Evolutionary conservation across 1,140 invertebrate genomes (phyloP).

Genomic region (Lithobius niger): DNA sequence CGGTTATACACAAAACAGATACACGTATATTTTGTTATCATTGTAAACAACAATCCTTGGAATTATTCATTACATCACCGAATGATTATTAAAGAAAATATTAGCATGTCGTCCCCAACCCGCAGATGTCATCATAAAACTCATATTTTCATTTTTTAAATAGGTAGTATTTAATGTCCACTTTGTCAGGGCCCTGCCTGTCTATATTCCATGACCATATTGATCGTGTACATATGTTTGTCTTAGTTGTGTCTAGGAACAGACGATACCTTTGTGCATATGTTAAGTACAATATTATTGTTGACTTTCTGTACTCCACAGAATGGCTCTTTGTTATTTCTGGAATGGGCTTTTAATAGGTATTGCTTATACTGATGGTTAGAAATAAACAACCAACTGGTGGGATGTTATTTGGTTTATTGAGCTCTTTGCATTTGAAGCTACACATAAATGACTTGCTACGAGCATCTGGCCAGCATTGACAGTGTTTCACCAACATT

Average conservation of each 20-base stretch:
- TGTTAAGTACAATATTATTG: background rate
- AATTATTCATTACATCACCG: background rate
- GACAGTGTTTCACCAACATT: background rate
- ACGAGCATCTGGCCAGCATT: background rate
- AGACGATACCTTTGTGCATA: background rate
- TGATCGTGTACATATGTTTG: background rate
- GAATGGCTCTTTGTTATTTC: background rate
- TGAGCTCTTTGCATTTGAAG: background rate
- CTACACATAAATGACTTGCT: background rate
- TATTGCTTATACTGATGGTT: background rate
- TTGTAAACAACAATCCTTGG: background rate
- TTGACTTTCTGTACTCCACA: background rate
- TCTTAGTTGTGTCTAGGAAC: background rate
- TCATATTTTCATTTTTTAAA: background rate
- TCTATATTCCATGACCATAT: background rate
- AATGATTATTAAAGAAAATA: background rate
- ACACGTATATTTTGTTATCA: background rate
- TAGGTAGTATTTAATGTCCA: background rate
- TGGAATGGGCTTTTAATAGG: background rate
- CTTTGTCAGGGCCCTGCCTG: background rate
- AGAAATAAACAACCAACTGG: background rate
- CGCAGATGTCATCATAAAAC: no score
- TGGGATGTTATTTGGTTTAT: background rate
- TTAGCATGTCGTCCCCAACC: background rate
- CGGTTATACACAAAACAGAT: no score